Conservation (phyloP, 1,140 invertebrate genomes). For the Drosophila ercepeae region DNA sequence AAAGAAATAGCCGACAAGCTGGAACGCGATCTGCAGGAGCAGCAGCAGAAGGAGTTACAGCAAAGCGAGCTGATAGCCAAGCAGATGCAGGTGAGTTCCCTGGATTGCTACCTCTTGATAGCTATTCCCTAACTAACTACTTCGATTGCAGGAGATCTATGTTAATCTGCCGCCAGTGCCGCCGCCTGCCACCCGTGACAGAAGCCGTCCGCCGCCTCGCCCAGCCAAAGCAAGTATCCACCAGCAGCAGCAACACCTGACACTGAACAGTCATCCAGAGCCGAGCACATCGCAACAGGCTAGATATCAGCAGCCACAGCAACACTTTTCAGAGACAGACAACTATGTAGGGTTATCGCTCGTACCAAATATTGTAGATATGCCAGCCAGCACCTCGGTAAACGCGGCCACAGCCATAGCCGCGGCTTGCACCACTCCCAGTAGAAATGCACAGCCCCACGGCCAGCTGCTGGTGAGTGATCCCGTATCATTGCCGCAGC, state of each 20-base stretch:
- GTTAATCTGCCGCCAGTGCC: constrained; percentile 79
- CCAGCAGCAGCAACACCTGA: constrained; percentile 48
- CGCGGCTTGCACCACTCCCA: constrained; percentile 39
- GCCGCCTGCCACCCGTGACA: constrained; percentile 69
- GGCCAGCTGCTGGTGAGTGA: constrained; percentile 73
- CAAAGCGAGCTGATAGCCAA: constrained; percentile 84
- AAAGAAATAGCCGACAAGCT: constrained; percentile 87
- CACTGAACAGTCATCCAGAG: constrained; percentile 49
- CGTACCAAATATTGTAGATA: constrained; percentile 76
- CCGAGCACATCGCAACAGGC: constrained; percentile 73
- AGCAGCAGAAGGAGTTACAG: constrained; percentile 84
- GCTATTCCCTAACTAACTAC: background rate
- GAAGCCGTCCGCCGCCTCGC: constrained; percentile 66
- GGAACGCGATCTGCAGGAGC: constrained; percentile 86
- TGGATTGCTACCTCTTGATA: background rate
- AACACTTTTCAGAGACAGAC: constrained; percentile 80
- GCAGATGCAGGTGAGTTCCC: constrained; percentile 82
- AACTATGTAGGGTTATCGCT: constrained; percentile 80
- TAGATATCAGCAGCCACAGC: constrained; percentile 68
- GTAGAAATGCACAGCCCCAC: constrained; percentile 60
- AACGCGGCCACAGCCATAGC: constrained; percentile 15
- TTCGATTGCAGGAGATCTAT: constrained; percentile 76
- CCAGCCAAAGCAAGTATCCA: constrained; percentile 82
- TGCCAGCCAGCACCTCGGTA: constrained; percentile 41
- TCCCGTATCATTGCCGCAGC: constrained; percentile 51